Evolutionary conservation across 2,888 invertebrate genomes (phyloP).

Genomic region (Drosophila anomalata): DNA sequence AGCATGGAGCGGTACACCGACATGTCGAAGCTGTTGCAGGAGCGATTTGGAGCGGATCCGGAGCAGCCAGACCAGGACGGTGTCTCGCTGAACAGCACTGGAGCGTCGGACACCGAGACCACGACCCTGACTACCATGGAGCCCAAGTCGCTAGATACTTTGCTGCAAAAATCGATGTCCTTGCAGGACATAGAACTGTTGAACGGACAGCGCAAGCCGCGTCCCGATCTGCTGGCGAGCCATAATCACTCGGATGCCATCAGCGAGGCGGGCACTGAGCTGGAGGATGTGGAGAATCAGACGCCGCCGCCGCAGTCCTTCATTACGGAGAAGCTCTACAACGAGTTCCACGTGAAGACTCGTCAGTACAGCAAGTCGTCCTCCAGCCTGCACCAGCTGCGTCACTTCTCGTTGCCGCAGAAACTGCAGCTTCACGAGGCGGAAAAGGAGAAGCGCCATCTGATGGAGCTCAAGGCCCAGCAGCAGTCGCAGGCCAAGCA

Average conservation of each 20-base stretch:
- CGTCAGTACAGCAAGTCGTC: conserved; percentile 88
- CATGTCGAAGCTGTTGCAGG: conserved; percentile 89
- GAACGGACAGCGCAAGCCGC: conserved; percentile 72
- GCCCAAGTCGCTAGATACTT: conserved; percentile 64
- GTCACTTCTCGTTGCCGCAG: conserved; percentile 83
- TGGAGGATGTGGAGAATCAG: conserved; percentile 80
- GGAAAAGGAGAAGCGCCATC: conserved; percentile 73
- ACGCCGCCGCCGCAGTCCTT: conserved; percentile 86
- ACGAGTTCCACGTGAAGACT: conserved; percentile 89
- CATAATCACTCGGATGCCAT: conserved; percentile 75
- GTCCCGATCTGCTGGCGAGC: conserved; percentile 80
- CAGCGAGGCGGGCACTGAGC: conserved; percentile 81
- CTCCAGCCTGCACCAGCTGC: conserved; percentile 85
- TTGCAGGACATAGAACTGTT: conserved; percentile 83
- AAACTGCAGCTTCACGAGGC: conserved; percentile 85
- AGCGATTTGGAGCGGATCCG: conserved; percentile 86
- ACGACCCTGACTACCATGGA: conserved; percentile 77
- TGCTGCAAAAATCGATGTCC: conserved; percentile 82
- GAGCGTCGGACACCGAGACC: conserved; percentile 77
- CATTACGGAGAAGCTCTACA: conserved; percentile 88
- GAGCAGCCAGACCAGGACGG: conserved; percentile 58
- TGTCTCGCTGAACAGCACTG: conserved; percentile 67
- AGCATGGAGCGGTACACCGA: conserved; percentile 90
- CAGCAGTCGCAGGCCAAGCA: conserved; percentile 53
- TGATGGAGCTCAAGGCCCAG: conserved; percentile 79